A percentile compares a stretch with the other conserved stretches of the same genome.
Conservation (phyloP, 2,797 vertebrate species). For the Sebastes trivittatus region DNA sequence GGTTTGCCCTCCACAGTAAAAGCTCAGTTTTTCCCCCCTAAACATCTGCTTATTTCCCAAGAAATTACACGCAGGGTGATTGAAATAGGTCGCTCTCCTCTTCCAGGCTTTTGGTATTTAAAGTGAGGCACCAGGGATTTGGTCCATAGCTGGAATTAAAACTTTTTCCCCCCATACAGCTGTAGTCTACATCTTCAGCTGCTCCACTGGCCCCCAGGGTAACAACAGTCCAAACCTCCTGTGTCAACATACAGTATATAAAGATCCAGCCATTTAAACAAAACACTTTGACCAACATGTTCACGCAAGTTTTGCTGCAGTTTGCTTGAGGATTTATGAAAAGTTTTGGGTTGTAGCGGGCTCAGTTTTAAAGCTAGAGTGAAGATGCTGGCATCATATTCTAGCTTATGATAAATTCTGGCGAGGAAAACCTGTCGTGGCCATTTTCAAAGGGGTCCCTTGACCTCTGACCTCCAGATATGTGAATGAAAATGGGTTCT, state of each 20-base stretch:
- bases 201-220: neutral
- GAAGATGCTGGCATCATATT: no score
- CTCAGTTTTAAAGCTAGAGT: no score
- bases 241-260: conserved; percentile 28
- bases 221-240: neutral
- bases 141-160: conserved; percentile 1
- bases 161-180: conserved; percentile 16
- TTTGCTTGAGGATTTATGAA: neutral
- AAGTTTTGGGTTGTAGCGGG: neutral
- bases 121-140: conserved; percentile 30
- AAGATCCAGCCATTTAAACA: neutral
- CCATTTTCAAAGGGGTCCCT: no score
- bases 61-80: neutral
- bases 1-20: conserved; percentile 8
- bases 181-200: conserved; percentile 41
- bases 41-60: neutral
- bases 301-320: neutral
- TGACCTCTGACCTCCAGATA: no score
- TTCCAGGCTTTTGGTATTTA: neutral
- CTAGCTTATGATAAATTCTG: no score
- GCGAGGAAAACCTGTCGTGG: rapidly evolving
- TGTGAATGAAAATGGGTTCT: no score
- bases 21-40: neutral
- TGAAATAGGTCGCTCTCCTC: conserved; percentile 36
- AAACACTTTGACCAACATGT: neutral